These are phyloP conservation scores for Drosophila siamana DNA, from an alignment of 2,888 invertebrate species.

Conservation along the genomic window DNA sequence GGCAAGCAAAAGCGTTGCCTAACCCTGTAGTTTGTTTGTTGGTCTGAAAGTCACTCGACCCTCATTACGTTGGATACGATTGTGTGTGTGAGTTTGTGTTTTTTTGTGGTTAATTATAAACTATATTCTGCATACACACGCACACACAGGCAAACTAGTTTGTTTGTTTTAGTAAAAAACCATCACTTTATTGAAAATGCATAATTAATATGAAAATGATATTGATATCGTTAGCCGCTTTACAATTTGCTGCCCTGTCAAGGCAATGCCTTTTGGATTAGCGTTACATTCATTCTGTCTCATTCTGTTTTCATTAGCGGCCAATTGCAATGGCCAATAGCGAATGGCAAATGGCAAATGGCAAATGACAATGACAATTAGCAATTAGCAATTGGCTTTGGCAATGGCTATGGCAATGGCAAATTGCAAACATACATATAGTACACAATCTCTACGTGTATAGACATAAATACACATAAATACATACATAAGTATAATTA, in stretches of 20 bases:
- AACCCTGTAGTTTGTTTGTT: neutral
- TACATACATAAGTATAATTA: slow-evolving; percentile 37
- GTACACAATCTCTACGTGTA: slow-evolving; percentile 30
- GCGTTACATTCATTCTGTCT: slow-evolving; percentile 5
- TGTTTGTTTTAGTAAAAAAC: slow-evolving; percentile 73
- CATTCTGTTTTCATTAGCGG: slow-evolving; percentile 8
- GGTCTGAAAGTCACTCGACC: neutral
- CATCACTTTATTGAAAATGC: slow-evolving; percentile 81
- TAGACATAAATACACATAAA: slow-evolving; percentile 63
- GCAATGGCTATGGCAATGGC: slow-evolving; percentile 22
- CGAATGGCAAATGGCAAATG: slow-evolving; percentile 22
- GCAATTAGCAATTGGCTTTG: slow-evolving; percentile 1
- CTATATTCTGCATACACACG: slow-evolving; percentile 14
- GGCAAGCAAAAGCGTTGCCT: neutral
- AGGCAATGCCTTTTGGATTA: slow-evolving; percentile 31
- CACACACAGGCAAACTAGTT: slow-evolving; percentile 18
- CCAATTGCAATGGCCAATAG: slow-evolving; percentile 5
- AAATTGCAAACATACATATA: slow-evolving; percentile 48
- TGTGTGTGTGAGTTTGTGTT: neutral
- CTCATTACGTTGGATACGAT: neutral
- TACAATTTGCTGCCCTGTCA: slow-evolving; percentile 48
- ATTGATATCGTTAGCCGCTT: slow-evolving; percentile 67
- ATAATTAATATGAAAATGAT: slow-evolving; percentile 78
- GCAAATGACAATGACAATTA: slow-evolving; percentile 27
- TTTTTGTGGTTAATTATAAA: slow-evolving; percentile 24